phyloP scores from a whole-genome alignment of 1,140 invertebrate species.

The Drosophila teissieri region DNA sequence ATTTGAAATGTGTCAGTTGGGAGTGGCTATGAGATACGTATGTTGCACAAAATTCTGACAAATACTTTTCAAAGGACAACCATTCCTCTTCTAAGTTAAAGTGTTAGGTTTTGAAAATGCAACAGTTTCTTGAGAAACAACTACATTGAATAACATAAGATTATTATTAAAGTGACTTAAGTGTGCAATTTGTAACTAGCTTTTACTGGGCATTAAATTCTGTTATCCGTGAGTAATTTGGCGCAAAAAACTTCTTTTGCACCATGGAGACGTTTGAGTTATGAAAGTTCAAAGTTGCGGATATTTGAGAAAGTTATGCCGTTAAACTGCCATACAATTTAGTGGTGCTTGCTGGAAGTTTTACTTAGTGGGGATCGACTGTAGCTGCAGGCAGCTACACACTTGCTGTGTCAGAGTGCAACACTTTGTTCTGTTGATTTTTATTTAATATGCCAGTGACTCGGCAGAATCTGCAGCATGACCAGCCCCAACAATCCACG shows the following conservation, averaged over 20 bases:
- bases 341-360: neutral
- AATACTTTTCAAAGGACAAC: no score
- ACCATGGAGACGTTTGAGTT: neutral
- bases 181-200: neutral
- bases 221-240: neutral
- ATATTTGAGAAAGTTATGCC: slow-evolving; percentile 10
- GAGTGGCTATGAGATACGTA: neutral
- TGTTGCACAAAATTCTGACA: neutral
- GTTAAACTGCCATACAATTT: slow-evolving; percentile 20
- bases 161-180: no score
- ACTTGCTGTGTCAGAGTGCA: slow-evolving; percentile 39
- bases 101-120: no score
- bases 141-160: no score
- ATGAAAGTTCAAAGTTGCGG: neutral
- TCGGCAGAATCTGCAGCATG: slow-evolving; percentile 41
- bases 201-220: neutral
- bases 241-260: slow-evolving; percentile 5
- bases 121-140: no score
- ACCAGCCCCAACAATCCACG: slow-evolving; percentile 41
- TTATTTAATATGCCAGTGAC: slow-evolving; percentile 55
- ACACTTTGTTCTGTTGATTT: slow-evolving; percentile 56
- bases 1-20: neutral
- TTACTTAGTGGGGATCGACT: slow-evolving; percentile 20
- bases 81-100: no score
- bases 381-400: slow-evolving; percentile 14